Evolutionary conservation across 2,797 vertebrate species (phyloP).

Genomic region (Cetoscarus ocellatus): DNA sequence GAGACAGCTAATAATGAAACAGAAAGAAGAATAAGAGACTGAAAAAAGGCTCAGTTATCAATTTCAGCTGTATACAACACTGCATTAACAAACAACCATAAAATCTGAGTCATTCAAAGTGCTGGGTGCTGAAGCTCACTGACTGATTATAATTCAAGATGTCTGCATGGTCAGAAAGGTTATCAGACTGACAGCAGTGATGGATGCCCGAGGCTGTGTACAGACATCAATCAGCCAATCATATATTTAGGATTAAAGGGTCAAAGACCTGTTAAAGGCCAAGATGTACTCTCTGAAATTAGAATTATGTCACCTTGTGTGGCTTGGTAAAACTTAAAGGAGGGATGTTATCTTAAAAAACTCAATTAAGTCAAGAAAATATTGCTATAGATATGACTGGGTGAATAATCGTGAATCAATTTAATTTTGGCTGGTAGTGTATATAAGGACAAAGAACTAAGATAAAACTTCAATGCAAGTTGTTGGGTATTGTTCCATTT

Average conservation of each 20-base stretch:
- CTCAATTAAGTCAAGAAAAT: not conserved
- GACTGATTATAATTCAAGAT: slow-evolving; percentile 36
- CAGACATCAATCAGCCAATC: slow-evolving; percentile 48
- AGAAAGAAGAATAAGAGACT: not conserved
- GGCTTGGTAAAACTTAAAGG: slow-evolving; percentile 10
- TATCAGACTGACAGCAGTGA: slow-evolving; percentile 34
- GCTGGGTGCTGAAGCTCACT: slow-evolving; percentile 28
- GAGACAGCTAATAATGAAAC: not conserved
- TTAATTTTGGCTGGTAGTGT: too few species aligned
- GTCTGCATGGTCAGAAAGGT: slow-evolving; percentile 44
- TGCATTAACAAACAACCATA: too few species aligned
- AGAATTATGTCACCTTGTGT: slow-evolving; percentile 31
- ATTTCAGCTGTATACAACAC: too few species aligned
- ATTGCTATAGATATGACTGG: too few species aligned
- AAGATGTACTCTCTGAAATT: slow-evolving; percentile 42
- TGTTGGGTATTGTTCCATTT: too few species aligned
- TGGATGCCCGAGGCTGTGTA: slow-evolving; percentile 52
- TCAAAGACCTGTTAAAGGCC: slow-evolving; percentile 54
- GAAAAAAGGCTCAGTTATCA: not conserved
- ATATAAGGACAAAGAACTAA: too few species aligned
- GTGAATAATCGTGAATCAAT: too few species aligned
- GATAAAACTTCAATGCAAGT: too few species aligned
- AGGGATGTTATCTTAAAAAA: not conserved
- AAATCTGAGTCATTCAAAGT: slow-evolving; percentile 19
- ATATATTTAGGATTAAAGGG: slow-evolving; percentile 53